Evolutionary conservation across 2,888 invertebrate species (phyloP), one percentile per base, ranked within the genome.

Genomic region (Ichneumon xanthorius): DNA sequence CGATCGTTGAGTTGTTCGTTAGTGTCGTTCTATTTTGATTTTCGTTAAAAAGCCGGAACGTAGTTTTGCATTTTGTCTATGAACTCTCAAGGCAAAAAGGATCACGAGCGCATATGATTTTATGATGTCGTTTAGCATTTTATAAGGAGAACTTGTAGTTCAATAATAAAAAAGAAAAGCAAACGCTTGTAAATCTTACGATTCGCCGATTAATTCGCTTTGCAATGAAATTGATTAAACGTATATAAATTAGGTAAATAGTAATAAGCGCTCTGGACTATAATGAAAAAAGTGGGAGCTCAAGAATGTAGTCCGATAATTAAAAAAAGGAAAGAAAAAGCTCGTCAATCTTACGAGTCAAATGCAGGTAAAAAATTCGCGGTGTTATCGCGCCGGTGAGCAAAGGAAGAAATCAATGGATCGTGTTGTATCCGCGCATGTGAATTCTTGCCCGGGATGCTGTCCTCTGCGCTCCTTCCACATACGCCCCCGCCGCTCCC

Each of bases 341-440:
- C 61, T 5, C 61, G 14, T 16, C 30, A 61, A 61, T 7, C 4
- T 30, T 30, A 16, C 61, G 61, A 61, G 11, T 61, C 30, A 4
- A 26, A 26, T 26, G 14, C 68, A 53, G 77, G 45, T 83, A 80
- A 79, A 82, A 84, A 80, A 87, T 83, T 87, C 83, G 75, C 80
- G 80, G 70, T 80, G 86, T 82, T 53, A 16, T 16, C 58, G 58
- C 19, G 26, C 19, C 26, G 19, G n/a, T 58, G 22, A 26, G 58
- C 58, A 22, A 11, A 30, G n/a, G 16, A 40, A n/a, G 16, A 40
- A 53, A 77, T 77, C 77, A 40, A 77, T 77, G 67, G 53, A 16
- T 37, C 65, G 50, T 7, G 22, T 11, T 30, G 26, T 11, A 84
- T 77, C 50, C 75, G 87, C 87, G 87, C 87, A 87, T 87, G 87